Conservation (phyloP, 2,888 invertebrate genomes). For the Exocentrus adspersus region DNA sequence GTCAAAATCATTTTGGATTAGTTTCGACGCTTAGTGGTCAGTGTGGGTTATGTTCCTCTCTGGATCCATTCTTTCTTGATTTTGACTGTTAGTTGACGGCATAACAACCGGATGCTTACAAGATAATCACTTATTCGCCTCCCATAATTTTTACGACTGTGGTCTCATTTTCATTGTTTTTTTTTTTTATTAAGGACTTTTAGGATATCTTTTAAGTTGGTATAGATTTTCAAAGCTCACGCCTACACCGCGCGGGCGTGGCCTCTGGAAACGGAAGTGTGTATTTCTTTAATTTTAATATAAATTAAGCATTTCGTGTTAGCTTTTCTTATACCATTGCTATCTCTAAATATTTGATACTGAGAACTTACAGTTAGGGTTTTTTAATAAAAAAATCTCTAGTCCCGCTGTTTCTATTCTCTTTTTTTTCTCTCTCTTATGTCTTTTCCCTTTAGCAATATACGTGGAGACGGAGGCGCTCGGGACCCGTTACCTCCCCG, state of each 20-base stretch:
- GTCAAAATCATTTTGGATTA: constrained; percentile 37
- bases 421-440: constrained; percentile 48
- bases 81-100: constrained; percentile 20
- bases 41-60: constrained; percentile 49
- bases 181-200: constrained; percentile 53
- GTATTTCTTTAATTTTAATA: constrained; percentile 41
- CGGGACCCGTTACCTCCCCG: no score
- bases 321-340: constrained; percentile 66
- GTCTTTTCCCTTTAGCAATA: no score
- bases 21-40: constrained; percentile 41
- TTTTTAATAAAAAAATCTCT: constrained; percentile 71
- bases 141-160: constrained; percentile 55
- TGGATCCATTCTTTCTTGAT: constrained; percentile 27
- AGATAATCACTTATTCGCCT: constrained; percentile 51
- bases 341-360: constrained; percentile 69
- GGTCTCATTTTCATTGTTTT: constrained; percentile 58
- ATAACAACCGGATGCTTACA: constrained; percentile 48
- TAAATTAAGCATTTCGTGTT: constrained; percentile 66
- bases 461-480: no score
- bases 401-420: constrained; percentile 70
- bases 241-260: constrained; percentile 4
- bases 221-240: constrained; percentile 27
- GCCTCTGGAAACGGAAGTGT: constrained; percentile 38
- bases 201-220: constrained; percentile 55
- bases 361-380: constrained; percentile 69